phyloP scores from a whole-genome alignment of 2,113 vertebrate genomes.

The Saguinus imperator region DNA sequence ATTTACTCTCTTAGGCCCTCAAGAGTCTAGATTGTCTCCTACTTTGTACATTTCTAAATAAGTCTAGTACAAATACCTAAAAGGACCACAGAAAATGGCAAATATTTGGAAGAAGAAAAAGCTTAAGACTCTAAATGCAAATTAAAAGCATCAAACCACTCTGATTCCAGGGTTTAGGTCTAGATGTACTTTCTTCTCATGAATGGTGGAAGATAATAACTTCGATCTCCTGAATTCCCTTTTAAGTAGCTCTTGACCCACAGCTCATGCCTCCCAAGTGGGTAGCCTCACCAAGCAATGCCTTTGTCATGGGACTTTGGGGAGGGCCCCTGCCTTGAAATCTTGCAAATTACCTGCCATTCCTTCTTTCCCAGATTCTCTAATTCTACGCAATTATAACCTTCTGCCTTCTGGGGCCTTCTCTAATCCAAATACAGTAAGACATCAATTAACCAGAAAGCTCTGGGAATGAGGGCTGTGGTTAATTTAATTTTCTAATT shows the following conservation, averaged over 20 bases:
- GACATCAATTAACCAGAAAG: conserved; percentile 57
- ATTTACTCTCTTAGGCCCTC: not conserved
- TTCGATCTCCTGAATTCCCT: not conserved
- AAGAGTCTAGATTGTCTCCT: not conserved
- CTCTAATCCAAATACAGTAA: conserved; percentile 56
- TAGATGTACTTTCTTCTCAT: not conserved
- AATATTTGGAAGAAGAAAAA: too few relatives aligned
- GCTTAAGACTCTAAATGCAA: not conserved
- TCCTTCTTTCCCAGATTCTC: not conserved
- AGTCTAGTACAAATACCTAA: not conserved
- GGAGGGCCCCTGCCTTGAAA: not conserved
- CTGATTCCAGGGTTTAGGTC: not conserved
- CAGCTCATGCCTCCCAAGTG: rapidly evolving
- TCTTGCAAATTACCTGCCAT: not conserved
- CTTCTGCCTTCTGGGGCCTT: not conserved
- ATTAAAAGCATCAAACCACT: not conserved
- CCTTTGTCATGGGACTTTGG: not conserved
- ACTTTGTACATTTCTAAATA: not conserved
- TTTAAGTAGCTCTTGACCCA: not conserved
- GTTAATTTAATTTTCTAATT: conserved; percentile 72
- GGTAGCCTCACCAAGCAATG: not conserved
- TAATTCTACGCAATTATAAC: not conserved
- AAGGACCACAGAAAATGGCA: not conserved
- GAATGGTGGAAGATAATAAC: rapidly evolving
- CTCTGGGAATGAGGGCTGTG: conserved; percentile 41